phyloP scores from a whole-genome alignment of 2,888 invertebrate species.

The Spisula solida region DNA sequence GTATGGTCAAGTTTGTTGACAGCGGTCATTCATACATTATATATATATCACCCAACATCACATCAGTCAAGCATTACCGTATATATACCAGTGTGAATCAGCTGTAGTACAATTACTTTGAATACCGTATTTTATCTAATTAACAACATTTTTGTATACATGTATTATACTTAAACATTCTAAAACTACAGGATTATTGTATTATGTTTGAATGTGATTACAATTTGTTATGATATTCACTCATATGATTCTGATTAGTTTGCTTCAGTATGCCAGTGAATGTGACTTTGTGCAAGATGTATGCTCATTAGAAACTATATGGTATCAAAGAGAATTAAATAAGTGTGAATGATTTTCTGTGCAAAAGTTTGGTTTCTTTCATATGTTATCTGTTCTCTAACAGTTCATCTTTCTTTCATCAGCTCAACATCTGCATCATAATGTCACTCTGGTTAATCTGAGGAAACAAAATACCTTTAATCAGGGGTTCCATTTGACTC shows the following conservation, averaged over 20 bases:
- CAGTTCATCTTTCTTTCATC: neutral
- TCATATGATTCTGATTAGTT: neutral
- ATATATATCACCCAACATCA: slow-evolving; percentile 11
- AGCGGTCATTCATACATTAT: slow-evolving; percentile 13
- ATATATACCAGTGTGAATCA: neutral
- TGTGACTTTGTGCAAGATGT: neutral
- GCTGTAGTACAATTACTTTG: neutral
- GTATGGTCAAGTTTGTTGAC: neutral
- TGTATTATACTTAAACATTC: neutral
- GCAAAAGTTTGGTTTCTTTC: slow-evolving; percentile 1
- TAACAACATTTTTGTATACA: neutral
- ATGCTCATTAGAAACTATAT: neutral
- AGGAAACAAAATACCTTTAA: neutral
- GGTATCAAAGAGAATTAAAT: slow-evolving; percentile 2
- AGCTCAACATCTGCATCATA: neutral
- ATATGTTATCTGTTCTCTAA: neutral
- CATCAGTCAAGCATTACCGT: slow-evolving; percentile 10
- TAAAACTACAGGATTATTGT: neutral
- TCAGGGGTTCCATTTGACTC: no score
- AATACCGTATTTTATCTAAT: neutral
- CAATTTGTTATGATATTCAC: neutral
- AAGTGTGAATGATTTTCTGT: slow-evolving; percentile 23
- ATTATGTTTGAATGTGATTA: neutral
- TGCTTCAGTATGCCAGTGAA: neutral
- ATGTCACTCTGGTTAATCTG: neutral